Percentiles rank a stretch among this genome's conserved stretches.
These are phyloP conservation scores for Petroica traversi DNA, from an alignment of 2,113 vertebrate genomes.

Conservation along the genomic window DNA sequence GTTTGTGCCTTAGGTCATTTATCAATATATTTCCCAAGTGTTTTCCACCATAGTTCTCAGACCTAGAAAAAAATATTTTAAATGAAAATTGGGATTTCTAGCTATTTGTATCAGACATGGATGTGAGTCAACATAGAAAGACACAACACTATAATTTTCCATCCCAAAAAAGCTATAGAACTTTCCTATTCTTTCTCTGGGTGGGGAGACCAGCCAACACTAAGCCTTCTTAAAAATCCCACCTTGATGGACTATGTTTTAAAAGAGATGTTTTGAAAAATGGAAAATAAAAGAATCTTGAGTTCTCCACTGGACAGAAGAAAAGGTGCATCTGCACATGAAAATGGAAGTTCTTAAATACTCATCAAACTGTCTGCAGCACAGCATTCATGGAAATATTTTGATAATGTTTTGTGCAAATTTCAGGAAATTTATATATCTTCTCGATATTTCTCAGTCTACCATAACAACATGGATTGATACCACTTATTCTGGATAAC, in stretches of 20 bases:
- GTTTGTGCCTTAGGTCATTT: background rate
- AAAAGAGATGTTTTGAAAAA: background rate
- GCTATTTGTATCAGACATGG: background rate
- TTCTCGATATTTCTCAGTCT: background rate
- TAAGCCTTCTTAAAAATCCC: background rate
- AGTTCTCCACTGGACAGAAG: background rate
- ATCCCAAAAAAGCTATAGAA: background rate
- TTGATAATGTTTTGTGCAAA: background rate
- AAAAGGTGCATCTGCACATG: background rate
- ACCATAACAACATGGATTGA: background rate
- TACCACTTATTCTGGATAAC: slow-evolving; percentile 1
- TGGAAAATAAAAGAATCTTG: background rate
- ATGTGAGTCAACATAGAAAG: background rate
- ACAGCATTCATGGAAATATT: background rate
- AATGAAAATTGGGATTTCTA: background rate
- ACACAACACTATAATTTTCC: background rate
- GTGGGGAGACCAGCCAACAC: background rate
- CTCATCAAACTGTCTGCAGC: background rate
- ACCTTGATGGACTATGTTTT: background rate
- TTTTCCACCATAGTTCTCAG: background rate
- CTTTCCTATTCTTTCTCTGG: background rate
- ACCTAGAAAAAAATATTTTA: background rate
- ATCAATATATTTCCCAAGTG: background rate
- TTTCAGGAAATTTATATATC: background rate
- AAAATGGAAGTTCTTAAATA: background rate